Evolutionary conservation across 2,888 invertebrate species (phyloP).

Genomic region (Caenorhabditis doughertyi): DNA sequence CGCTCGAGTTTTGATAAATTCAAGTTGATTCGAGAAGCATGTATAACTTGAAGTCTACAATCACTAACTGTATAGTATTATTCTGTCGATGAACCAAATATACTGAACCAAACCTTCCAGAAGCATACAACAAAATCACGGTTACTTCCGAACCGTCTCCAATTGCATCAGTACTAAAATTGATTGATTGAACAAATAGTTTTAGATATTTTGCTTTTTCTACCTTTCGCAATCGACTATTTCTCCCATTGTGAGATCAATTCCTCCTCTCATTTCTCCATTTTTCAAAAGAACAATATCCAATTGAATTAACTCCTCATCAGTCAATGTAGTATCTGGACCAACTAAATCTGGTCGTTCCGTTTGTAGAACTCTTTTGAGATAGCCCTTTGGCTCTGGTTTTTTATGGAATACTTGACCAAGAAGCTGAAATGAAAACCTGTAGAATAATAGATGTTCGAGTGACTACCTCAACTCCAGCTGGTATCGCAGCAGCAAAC

Average conservation of each 20-base stretch:
- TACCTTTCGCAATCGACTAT: conserved; percentile 16
- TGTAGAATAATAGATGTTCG: too few species aligned
- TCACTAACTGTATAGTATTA: background rate
- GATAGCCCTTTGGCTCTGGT: conserved; percentile 22
- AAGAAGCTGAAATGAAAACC: conserved; percentile 16
- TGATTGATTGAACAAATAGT: background rate
- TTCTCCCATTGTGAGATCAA: conserved; percentile 10
- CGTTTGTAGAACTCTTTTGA: background rate
- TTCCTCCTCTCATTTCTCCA: conserved; percentile 32
- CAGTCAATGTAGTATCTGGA: background rate
- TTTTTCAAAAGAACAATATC: conserved; percentile 15
- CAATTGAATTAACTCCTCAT: background rate
- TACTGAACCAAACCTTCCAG: conserved; percentile 26
- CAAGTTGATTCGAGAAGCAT: too few species aligned
- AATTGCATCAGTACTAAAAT: conserved; percentile 1
- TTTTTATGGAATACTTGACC: conserved; percentile 27
- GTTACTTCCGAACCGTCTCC: conserved; percentile 8
- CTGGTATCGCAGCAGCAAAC: background rate
- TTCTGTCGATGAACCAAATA: conserved; percentile 17
- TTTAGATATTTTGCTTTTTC: background rate
- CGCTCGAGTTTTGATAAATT: too few species aligned
- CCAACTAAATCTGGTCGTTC: conserved; percentile 43
- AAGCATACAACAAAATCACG: conserved; percentile 13
- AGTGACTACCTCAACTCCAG: too few species aligned
- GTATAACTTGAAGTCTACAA: too few species aligned